These are phyloP conservation scores for Lycodopsis pacificus DNA, from an alignment of 2,797 vertebrate species.

Conservation along the genomic window DNA sequence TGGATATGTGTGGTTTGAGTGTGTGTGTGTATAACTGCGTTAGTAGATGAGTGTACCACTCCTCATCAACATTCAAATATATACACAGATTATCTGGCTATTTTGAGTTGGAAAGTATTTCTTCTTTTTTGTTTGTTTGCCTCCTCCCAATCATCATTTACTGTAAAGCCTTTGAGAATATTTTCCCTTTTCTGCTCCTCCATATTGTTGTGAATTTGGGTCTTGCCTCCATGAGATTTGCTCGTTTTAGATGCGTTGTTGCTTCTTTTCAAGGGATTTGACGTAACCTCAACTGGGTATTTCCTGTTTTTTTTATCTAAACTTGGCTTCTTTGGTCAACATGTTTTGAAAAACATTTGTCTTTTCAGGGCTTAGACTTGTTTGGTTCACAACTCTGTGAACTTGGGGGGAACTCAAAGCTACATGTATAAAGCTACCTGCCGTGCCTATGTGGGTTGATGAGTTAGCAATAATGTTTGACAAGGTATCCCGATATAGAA, in stretches of 20 bases:
- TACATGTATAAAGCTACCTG: neutral
- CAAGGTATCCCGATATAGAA: neutral
- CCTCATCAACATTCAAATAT: slow-evolving; percentile 9
- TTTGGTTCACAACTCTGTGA: slow-evolving; percentile 5
- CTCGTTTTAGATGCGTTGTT: slow-evolving; percentile 23
- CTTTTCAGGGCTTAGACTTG: neutral
- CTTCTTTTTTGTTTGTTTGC: slow-evolving; percentile 6
- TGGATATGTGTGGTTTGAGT: neutral
- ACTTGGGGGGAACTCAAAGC: neutral
- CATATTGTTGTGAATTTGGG: slow-evolving; percentile 4
- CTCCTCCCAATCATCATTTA: neutral
- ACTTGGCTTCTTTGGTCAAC: slow-evolving; percentile 12
- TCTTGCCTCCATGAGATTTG: neutral
- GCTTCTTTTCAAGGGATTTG: slow-evolving; percentile 39
- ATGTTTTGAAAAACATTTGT: slow-evolving; percentile 23
- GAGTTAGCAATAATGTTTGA: slow-evolving; percentile 1
- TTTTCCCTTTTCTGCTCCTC: neutral
- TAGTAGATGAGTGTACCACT: neutral
- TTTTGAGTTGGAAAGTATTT: slow-evolving; percentile 17
- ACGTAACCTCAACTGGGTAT: slow-evolving; percentile 17
- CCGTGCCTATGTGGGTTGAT: slow-evolving; percentile 6
- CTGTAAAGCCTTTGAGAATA: neutral
- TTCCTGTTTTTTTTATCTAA: slow-evolving; percentile 53
- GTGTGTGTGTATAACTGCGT: neutral
- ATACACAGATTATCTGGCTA: neutral